phyloP scores from a whole-genome alignment of 2,113 vertebrate species.

The Poeciliopsis turrubarensis region DNA sequence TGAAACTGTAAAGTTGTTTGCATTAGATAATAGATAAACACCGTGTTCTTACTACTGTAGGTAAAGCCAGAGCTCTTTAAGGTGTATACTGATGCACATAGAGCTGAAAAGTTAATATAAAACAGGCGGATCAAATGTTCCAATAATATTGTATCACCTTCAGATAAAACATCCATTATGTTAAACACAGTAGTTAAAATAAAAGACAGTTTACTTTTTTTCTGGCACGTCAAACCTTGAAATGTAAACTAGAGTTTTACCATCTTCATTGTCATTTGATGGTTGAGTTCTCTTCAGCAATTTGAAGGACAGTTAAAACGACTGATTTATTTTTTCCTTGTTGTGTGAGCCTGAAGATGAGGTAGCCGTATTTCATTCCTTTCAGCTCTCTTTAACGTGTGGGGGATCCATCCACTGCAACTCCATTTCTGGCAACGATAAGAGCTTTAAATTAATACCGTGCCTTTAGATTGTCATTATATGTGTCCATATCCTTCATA shows the following conservation, averaged over 20 bases:
- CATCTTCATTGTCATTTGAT: constrained; percentile 18
- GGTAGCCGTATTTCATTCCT: constrained; percentile 32
- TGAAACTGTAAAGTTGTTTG: background rate
- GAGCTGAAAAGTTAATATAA: background rate
- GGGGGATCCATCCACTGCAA: constrained; percentile 38
- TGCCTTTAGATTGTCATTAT: background rate
- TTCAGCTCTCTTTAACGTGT: constrained; percentile 41
- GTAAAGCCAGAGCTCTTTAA: background rate
- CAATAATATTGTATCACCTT: constrained; percentile 1
- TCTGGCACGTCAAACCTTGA: background rate
- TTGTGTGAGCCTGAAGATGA: constrained; percentile 13
- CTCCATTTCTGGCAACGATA: constrained; percentile 22
- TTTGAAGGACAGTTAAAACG: constrained; percentile 39
- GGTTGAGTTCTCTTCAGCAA: constrained; percentile 25
- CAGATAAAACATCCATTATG: background rate
- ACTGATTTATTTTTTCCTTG: constrained; percentile 56
- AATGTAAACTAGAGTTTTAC: constrained; percentile 1
- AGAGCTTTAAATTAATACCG: constrained; percentile 9
- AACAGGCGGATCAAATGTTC: background rate
- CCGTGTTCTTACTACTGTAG: background rate
- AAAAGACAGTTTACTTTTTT: background rate
- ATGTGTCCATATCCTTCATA: background rate
- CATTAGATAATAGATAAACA: constrained; percentile 9
- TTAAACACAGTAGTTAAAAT: background rate
- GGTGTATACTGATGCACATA: background rate